Evolutionary conservation across 2,888 invertebrate species (phyloP).

Genomic region (Crocallis elinguaria): DNA sequence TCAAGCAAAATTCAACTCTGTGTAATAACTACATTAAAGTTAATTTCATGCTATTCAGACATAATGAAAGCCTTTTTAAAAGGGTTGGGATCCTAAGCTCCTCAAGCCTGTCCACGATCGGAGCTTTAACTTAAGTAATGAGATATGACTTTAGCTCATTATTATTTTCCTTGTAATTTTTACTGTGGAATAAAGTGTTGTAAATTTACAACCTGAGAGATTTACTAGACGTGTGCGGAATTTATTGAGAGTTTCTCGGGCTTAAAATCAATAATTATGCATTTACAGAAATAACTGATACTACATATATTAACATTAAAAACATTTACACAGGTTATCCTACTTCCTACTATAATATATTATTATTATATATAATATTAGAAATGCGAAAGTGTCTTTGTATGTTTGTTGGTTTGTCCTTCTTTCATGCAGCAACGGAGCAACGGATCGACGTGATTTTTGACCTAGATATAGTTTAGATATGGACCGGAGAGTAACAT

Average conservation of each 20-base stretch:
- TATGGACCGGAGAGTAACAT: no score
- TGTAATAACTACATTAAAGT: neutral
- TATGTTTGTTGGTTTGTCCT: no score
- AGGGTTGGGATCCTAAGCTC: constrained; percentile 16
- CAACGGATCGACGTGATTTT: no score
- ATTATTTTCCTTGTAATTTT: constrained; percentile 70
- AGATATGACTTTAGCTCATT: constrained; percentile 80
- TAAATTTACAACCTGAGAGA: constrained; percentile 67
- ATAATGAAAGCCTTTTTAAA: constrained; percentile 3
- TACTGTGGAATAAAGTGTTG: constrained; percentile 57
- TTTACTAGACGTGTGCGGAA: constrained; percentile 59
- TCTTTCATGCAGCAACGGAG: no score
- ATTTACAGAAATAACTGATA: constrained; percentile 13
- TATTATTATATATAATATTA: no score
- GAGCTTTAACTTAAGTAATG: constrained; percentile 50
- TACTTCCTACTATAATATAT: no score
- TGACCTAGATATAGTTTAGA: no score
- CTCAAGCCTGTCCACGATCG: constrained; percentile 30
- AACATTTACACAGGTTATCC: no score
- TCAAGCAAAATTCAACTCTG: constrained; percentile 3
- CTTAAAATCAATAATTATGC: constrained; percentile 26
- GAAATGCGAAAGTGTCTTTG: no score
- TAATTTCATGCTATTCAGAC: neutral
- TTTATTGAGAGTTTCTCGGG: constrained; percentile 38
- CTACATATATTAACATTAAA: constrained; percentile 6